phyloP scores from a whole-genome alignment of 2,888 invertebrate species.

The Rotaria magnacalcarata region DNA sequence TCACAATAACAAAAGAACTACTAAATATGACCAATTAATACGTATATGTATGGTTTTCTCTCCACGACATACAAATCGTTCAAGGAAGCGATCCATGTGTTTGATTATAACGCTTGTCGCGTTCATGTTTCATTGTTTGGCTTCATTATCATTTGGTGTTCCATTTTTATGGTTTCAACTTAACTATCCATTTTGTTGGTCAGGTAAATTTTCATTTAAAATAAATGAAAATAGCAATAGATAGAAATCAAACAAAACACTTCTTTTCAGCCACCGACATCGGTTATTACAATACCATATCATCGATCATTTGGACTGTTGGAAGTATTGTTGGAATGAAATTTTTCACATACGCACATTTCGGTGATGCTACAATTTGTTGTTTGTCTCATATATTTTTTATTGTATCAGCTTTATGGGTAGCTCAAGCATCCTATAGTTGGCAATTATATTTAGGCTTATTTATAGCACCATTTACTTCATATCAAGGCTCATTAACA shows the following conservation, averaged over 20 bases:
- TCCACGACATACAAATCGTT: not conserved
- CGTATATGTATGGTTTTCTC: not conserved
- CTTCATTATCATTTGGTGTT: slow-evolving; percentile 9
- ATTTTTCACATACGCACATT: not conserved
- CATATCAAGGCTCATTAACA: slow-evolving; percentile 29
- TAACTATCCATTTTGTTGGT: slow-evolving; percentile 35
- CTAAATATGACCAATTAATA: not conserved
- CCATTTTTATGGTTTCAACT: slow-evolving; percentile 28
- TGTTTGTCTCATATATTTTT: slow-evolving; percentile 20
- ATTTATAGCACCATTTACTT: slow-evolving; percentile 15
- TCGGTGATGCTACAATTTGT: not conserved
- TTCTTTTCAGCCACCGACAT: not conserved
- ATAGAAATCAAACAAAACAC: too few species aligned
- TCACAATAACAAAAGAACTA: not conserved
- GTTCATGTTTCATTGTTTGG: not conserved
- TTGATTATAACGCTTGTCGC: not conserved
- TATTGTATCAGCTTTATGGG: not conserved
- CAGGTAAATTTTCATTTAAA: not conserved
- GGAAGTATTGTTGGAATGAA: not conserved
- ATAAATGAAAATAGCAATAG: too few species aligned
- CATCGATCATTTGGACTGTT: not conserved
- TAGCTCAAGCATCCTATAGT: not conserved
- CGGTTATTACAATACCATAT: slow-evolving; percentile 2
- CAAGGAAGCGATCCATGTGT: not conserved
- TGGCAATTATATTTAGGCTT: slow-evolving; percentile 11